phyloP scores from a whole-genome alignment of 2,797 vertebrate species.

The Coreius guichenoti region DNA sequence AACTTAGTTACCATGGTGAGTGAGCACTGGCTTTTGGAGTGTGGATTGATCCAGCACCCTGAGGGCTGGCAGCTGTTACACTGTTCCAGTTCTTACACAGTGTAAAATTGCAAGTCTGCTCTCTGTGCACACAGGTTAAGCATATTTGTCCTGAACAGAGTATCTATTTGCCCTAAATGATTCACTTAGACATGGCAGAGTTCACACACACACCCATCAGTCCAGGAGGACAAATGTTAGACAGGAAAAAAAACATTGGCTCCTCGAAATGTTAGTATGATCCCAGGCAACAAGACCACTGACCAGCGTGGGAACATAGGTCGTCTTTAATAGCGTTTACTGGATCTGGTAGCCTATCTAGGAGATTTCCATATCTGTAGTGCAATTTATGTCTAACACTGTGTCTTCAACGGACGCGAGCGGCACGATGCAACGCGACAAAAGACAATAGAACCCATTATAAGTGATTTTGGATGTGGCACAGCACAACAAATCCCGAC shows the following conservation, averaged over 20 bases:
- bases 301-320: constrained; percentile 43
- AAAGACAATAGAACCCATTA: too few relatives aligned
- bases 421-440: too few relatives aligned
- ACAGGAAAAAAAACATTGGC: constrained; percentile 28
- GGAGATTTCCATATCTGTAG: background rate
- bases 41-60: constrained; percentile 42
- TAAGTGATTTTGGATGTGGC: too few relatives aligned
- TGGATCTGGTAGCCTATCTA: background rate
- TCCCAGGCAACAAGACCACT: constrained; percentile 44
- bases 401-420: background rate
- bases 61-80: constrained; percentile 55
- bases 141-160: constrained; percentile 46
- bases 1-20: constrained; percentile 20
- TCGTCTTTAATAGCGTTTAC: constrained; percentile 29
- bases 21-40: constrained; percentile 5
- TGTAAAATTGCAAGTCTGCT: constrained; percentile 36
- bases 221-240: constrained; percentile 9
- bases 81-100: constrained; percentile 7
- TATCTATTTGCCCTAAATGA: constrained; percentile 51
- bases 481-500: too few relatives aligned
- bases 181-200: constrained; percentile 48
- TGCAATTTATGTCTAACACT: background rate
- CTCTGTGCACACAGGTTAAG: constrained; percentile 46
- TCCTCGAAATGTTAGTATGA: constrained; percentile 46
- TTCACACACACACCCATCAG: constrained; percentile 34